Evolutionary conservation across 1,140 invertebrate genomes (phyloP).

Genomic region (Aphaenogaster ashmeadi): DNA sequence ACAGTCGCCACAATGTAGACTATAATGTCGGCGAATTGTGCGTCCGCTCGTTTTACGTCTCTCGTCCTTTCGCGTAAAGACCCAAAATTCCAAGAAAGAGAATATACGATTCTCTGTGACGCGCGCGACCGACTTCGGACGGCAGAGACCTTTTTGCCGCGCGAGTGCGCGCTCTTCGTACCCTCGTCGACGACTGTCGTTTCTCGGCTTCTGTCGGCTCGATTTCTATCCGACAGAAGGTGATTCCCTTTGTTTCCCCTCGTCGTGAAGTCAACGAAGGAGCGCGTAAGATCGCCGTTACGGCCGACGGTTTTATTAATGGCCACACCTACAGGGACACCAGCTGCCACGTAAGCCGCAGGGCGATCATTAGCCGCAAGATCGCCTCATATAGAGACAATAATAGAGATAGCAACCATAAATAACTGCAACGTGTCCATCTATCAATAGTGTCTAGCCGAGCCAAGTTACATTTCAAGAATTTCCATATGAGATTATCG

Average conservation of each 20-base stretch:
- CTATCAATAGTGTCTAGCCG: constrained; percentile 67
- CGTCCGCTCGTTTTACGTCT: background rate
- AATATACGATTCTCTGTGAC: constrained; percentile 49
- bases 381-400: constrained; percentile 75
- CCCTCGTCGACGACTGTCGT: background rate
- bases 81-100: constrained; percentile 37
- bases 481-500: constrained; percentile 29
- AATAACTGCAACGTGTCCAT: constrained; percentile 79
- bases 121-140: constrained; percentile 2
- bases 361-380: constrained; percentile 66
- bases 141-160: constrained; percentile 15
- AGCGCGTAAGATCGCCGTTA: constrained; percentile 54
- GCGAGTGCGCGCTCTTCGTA: background rate
- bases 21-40: constrained; percentile 53
- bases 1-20: constrained; percentile 31
- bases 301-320: constrained; percentile 74
- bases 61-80: constrained; percentile 40
- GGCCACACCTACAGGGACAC: constrained; percentile 72
- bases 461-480: constrained; percentile 25
- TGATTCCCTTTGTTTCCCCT: constrained; percentile 66
- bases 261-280: constrained; percentile 14
- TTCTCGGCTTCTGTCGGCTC: background rate
- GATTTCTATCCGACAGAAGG: constrained; percentile 16
- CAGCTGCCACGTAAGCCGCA: constrained; percentile 70
- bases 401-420: constrained; percentile 80